phyloP scores from a whole-genome alignment of 2,113 vertebrate species.

The Symphodus melops region DNA sequence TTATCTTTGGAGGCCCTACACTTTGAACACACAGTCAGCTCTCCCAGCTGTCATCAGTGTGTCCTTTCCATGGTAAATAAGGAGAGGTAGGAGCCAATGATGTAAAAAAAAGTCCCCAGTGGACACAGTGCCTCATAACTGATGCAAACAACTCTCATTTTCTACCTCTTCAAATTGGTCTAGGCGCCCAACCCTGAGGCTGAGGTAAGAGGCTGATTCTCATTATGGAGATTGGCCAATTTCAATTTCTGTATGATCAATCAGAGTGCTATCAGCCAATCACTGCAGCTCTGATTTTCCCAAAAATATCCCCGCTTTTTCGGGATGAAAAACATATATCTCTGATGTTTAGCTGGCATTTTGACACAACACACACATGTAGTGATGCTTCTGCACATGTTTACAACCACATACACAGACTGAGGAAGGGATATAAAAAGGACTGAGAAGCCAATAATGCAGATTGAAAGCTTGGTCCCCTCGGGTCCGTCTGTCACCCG shows the following conservation, averaged over 20 bases:
- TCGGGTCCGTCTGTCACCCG: conserved; percentile 45
- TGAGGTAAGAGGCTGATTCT: conserved; percentile 30
- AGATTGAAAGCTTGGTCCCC: conserved; percentile 75
- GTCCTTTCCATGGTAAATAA: conserved; percentile 49
- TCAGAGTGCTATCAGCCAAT: conserved; percentile 9
- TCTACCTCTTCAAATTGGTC: conserved; percentile 37
- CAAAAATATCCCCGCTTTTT: neutral
- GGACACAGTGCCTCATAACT: conserved; percentile 23
- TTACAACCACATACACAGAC: conserved; percentile 6
- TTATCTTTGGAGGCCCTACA: conserved; percentile 8
- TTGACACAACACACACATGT: conserved; percentile 2
- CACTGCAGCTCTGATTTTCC: neutral
- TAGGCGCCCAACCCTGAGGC: conserved; percentile 21
- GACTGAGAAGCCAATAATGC: conserved; percentile 70
- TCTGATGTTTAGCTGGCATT: neutral
- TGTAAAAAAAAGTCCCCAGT: conserved; percentile 37
- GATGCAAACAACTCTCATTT: conserved; percentile 43
- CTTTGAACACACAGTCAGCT: conserved; percentile 16
- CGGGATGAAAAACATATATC: neutral
- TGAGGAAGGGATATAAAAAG: conserved; percentile 46
- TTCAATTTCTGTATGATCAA: conserved; percentile 42
- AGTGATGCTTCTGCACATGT: neutral
- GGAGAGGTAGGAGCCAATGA: conserved; percentile 15
- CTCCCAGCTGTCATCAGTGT: conserved; percentile 38
- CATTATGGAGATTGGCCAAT: conserved; percentile 34